Base-by-base conservation (phyloP, 1,140 invertebrate genomes). In the Druon quercuslanigerum region DNA sequence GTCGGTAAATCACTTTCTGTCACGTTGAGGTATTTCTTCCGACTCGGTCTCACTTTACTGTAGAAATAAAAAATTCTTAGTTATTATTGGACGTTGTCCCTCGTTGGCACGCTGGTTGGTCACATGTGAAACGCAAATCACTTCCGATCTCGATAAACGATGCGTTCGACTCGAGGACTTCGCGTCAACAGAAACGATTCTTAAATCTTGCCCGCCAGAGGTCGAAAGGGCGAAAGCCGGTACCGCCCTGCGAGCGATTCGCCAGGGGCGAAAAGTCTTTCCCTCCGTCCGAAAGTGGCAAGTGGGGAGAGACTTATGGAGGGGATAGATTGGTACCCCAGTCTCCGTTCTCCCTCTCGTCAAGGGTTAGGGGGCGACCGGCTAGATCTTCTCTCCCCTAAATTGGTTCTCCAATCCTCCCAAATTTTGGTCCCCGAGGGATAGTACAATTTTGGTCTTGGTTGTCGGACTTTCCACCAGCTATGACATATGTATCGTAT, bases 191-290 rank as follows among this genome's bases (percentile, higher is more conserved):
- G 79, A 76, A 79, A 76, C 79, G 77, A 52, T 80, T 25, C 20
- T 25, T 25, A 4, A 33, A 33, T 71, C 77, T 77, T 78, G 82
- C 84, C 80, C 82, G 79, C 72, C 83, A 78, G 82, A 88, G 86
- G 86, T 88, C 85, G 87, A 85, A 88, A 88, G 87, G 87, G 86
- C 85, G 84, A 20, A 19, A 19, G 14, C 85, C 83, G 87, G 83
- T 86, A 83, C 87, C 86, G 86, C 86, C 87, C 86, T 86, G 81
- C 80, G 81, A 76, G 75, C 73, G 82, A 81, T 77, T 33, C 14
- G 81, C 70, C 79, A 80, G 78, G 82, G 78, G 77, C 78, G 78
- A 78, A 79, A 76, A 74, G 79, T 51, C 40, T 46, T 46, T 46
- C 40, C 11, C 40, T 46, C 8, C 40, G 40, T 46, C 74, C 56